Evolutionary conservation across 2,888 invertebrate genomes (phyloP).

Genomic region (Drosophila picticornis): DNA sequence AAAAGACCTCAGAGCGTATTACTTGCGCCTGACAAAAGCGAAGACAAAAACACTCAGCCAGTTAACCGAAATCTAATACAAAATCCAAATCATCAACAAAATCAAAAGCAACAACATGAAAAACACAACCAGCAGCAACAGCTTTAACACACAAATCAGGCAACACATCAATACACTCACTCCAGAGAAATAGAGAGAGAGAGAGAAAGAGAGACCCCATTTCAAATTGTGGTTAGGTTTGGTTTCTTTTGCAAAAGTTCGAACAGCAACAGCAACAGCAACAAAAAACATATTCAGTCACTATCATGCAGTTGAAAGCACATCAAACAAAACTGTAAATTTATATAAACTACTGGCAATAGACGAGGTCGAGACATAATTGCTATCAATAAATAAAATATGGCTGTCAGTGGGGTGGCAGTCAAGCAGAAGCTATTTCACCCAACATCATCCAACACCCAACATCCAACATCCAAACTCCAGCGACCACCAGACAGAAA

Average conservation of each 20-base stretch:
- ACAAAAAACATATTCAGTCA: constrained; percentile 28
- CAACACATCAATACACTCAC: constrained; percentile 21
- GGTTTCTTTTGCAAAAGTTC: constrained; percentile 74
- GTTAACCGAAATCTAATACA: constrained; percentile 55
- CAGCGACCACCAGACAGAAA: constrained; percentile 71
- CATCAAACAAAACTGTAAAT: constrained; percentile 77
- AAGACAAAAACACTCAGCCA: constrained; percentile 54
- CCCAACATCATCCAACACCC: constrained; percentile 13
- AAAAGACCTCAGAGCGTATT: constrained; percentile 56
- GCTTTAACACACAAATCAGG: constrained; percentile 61
- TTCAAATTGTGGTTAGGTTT: constrained; percentile 78
- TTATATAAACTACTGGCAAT: constrained; percentile 76
- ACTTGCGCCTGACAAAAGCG: constrained; percentile 61
- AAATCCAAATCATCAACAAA: constrained; percentile 54
- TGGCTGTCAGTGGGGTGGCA: constrained; percentile 51
- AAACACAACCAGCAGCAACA: constrained; percentile 59
- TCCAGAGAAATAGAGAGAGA: not conserved
- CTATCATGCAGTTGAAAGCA: constrained; percentile 68
- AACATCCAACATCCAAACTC: constrained; percentile 15
- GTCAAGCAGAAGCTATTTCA: constrained; percentile 36
- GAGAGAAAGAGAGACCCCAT: constrained; percentile 18
- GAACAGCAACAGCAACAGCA: constrained; percentile 41
- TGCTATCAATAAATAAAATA: constrained; percentile 84
- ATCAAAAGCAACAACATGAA: constrained; percentile 60
- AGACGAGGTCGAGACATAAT: constrained; percentile 82